Base-by-base conservation (phyloP, 2,888 invertebrate species). In the Rhimphoctona megacephalus region DNA sequence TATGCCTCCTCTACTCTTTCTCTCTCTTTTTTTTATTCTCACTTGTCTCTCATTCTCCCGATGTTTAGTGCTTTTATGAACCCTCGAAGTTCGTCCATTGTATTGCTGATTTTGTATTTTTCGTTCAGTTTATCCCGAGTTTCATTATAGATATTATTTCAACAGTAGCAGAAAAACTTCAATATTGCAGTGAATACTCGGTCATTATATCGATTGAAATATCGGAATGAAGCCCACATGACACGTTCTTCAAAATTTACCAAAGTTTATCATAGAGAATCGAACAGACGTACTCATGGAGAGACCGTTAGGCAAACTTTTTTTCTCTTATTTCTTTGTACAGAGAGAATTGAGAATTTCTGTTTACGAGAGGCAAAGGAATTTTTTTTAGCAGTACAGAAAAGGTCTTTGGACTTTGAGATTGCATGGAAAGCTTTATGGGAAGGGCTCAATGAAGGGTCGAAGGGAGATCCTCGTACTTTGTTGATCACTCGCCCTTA, bases 51-150 rank as follows among this genome's bases (percentile, higher is more conserved):
- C 66, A 54, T 25, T 69, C 43, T 46, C 80, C 19, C 43, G 36
- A 17, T 52, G 25, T 81, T 67, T 30, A 77, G 57, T 64, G 22
- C 70, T 79, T 66, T 70, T 66, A 66, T 73, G 17, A 72, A 81
- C 67, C 49, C 46, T 39, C 64, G 4, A 74, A 66, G 72, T 17
- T 66, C 36, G n/a, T 64, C 36, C 67, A 76, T 83, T 79, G 78
- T 73, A 22, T 82, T 30, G 39, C 39, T 61, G 66, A 77, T 74
- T 72, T 49, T 73, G 11, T 70, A 17, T 33, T 69, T 69, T 54
- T 66, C 39, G 36, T 22, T 54, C 57, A 25, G 0, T 78, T 84
- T 83, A 76, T 7, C 36, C n/a, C 36, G 43, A 43, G 11, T 43
- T 43, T 43, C 9, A 43, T 43, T 43, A 11, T 11, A 43, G 2